Evolutionary conservation across 1,140 invertebrate genomes (phyloP).

Genomic region (Oedothorax gibbosus): DNA sequence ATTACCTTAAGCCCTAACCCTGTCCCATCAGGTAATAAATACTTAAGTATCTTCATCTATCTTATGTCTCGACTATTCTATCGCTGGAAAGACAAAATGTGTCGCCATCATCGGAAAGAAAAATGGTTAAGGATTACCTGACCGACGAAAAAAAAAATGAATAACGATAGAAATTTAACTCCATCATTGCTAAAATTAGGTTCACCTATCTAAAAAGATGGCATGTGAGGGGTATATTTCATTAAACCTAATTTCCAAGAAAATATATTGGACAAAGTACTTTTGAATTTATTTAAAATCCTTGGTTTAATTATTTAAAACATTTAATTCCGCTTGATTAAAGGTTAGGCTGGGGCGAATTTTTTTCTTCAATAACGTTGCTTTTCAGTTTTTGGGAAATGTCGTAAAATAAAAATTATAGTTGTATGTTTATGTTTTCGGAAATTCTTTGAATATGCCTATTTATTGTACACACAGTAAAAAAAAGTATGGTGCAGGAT

Average conservation of each 20-base stretch:
- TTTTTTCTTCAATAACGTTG: no score
- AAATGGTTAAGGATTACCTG: conserved; percentile 29
- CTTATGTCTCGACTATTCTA: background rate
- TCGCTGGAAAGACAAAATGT: conserved; percentile 23
- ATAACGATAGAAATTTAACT: conserved; percentile 38
- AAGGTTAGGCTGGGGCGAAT: no score
- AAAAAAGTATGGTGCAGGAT: no score
- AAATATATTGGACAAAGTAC: background rate
- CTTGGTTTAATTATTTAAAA: no score
- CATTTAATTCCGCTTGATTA: no score
- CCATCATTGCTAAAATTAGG: conserved; percentile 30
- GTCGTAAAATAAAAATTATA: no score
- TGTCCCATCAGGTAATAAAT: conserved; percentile 32
- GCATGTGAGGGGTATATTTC: background rate
- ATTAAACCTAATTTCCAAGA: conserved; percentile 5
- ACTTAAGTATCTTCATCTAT: conserved; percentile 35
- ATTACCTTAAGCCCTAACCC: background rate
- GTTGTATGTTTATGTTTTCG: no score
- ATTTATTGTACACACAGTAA: no score
- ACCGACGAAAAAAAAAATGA: conserved; percentile 11
- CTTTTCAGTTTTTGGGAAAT: no score
- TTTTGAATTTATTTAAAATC: no score
- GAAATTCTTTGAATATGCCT: no score
- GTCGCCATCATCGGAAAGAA: background rate
- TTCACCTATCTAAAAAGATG: background rate